Conservation (phyloP, 2,888 invertebrate genomes). For the Apotomis betuletana region DNA sequence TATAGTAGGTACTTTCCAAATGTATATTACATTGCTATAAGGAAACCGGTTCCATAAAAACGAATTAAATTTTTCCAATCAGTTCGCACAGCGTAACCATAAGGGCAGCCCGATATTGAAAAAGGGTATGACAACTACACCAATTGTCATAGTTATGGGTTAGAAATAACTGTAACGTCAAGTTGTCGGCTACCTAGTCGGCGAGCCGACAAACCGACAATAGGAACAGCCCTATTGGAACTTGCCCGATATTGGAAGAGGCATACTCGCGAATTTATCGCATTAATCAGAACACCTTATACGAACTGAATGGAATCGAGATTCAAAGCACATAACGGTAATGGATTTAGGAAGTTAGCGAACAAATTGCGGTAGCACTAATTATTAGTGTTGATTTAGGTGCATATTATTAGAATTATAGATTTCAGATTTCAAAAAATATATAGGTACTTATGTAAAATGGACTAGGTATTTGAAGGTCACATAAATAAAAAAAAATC, state of each 20-base stretch:
- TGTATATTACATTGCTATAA: neutral
- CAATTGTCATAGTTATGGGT: conserved; percentile 13
- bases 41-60: neutral
- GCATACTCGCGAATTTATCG: conserved; percentile 60
- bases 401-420: neutral
- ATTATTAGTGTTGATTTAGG: conserved; percentile 29
- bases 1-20: too few relatives aligned
- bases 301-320: conserved; percentile 56
- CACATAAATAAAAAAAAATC: too few relatives aligned
- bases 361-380: conserved; percentile 34
- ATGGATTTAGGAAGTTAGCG: conserved; percentile 38
- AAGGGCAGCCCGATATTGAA: neutral
- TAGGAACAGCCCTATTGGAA: conserved; percentile 29
- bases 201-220: conserved; percentile 20
- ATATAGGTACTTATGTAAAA: too few relatives aligned
- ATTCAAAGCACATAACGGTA: conserved; percentile 39
- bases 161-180: conserved; percentile 7
- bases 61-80: neutral
- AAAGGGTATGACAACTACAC: neutral
- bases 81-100: neutral
- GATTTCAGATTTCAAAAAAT: neutral
- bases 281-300: conserved; percentile 64
- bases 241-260: conserved; percentile 51
- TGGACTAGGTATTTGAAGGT: too few relatives aligned
- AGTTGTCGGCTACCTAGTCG: neutral